phyloP scores from a whole-genome alignment of 2,797 vertebrate genomes.

The Prunella strophiata region DNA sequence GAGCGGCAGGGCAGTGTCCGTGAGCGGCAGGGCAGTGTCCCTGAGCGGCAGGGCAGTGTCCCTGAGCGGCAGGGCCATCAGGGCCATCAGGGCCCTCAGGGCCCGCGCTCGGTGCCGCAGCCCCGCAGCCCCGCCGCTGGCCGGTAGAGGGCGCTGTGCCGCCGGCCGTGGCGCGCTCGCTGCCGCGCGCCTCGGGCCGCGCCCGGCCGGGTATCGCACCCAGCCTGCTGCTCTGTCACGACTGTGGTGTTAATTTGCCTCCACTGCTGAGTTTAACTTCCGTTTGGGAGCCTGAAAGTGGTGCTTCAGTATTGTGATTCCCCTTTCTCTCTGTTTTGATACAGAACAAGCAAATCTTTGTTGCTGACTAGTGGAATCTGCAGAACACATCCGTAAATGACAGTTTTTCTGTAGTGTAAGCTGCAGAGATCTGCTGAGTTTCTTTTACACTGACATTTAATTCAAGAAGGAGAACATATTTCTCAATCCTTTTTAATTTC shows the following conservation, averaged over 20 bases:
- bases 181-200: no score
- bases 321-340: not conserved
- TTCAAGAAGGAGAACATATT: not conserved
- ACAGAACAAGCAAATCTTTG: not conserved
- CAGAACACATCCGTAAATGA: not conserved
- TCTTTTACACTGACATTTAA: not conserved
- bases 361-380: not conserved
- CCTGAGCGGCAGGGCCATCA: no score
- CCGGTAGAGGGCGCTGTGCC: not conserved
- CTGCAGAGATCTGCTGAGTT: not conserved
- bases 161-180: not conserved
- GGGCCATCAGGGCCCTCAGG: not conserved
- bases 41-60: no score
- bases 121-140: not conserved
- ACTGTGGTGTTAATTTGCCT: not conserved
- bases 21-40: no score
- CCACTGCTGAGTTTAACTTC: not conserved
- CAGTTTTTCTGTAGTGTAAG: not conserved
- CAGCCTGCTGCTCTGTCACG: no score
- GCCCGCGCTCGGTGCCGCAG: not conserved
- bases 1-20: no score
- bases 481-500: not conserved
- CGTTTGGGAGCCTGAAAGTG: not conserved
- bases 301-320: not conserved
- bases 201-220: accelerated